A percentile compares a stretch with the other conserved stretches of the same genome.
These are phyloP conservation scores for Apodemia mormo DNA, from an alignment of 2,888 invertebrate genomes.

Conservation along the genomic window DNA sequence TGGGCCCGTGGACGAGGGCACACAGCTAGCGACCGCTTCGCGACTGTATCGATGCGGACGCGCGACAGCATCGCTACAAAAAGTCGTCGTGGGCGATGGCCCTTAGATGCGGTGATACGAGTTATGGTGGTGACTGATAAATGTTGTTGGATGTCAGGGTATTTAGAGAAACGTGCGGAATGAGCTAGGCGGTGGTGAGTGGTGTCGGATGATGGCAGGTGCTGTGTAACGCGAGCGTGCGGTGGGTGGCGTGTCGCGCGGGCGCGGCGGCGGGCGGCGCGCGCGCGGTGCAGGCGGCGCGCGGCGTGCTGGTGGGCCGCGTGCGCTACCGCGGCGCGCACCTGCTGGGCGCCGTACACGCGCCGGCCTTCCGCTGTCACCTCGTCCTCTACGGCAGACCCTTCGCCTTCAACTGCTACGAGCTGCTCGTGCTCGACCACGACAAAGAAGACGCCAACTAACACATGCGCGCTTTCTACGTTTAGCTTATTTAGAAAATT, in stretches of 20 bases:
- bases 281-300: constrained; percentile 51
- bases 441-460: not conserved
- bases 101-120: too few relatives aligned
- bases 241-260: constrained; percentile 49
- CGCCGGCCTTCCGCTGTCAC: constrained; percentile 62
- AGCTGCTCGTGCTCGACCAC: constrained; percentile 54
- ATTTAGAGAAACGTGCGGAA: too few relatives aligned
- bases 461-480: not conserved
- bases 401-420: constrained; percentile 71
- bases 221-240: constrained; percentile 61
- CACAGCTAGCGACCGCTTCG: too few relatives aligned
- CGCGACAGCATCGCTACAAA: too few relatives aligned
- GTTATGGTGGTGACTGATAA: not conserved
- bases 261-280: constrained; percentile 52
- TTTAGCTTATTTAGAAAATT: not conserved
- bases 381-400: constrained; percentile 64
- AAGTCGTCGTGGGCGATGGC: too few relatives aligned
- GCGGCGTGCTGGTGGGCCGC: constrained; percentile 53
- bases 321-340: constrained; percentile 56
- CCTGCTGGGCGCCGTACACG: constrained; percentile 54
- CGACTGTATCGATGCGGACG: too few relatives aligned
- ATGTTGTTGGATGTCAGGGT: not conserved
- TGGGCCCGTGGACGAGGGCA: too few relatives aligned
- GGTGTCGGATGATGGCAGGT: constrained; percentile 45
- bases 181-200: too few relatives aligned